These are phyloP conservation scores for Ciconia nigra DNA, from an alignment of 2,797 vertebrate species.

Conservation along the genomic window DNA sequence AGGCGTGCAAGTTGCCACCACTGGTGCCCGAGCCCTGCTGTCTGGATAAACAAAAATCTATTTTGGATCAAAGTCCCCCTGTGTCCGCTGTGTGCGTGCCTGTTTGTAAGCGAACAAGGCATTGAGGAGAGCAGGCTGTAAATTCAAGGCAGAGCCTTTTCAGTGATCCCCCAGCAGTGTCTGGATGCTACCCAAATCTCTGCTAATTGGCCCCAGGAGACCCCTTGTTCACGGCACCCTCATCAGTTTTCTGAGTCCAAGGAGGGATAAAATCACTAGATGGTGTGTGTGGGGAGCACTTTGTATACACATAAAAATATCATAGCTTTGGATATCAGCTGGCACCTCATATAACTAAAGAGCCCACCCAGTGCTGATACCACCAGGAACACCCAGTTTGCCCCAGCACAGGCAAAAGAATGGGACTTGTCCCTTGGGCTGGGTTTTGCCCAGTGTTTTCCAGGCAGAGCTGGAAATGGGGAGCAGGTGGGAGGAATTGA, in stretches of 20 bases:
- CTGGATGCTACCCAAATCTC: slow-evolving; percentile 65
- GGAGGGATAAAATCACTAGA: background rate
- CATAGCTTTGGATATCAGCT: background rate
- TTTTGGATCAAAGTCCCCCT: background rate
- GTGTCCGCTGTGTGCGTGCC: background rate
- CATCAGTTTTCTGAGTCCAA: slow-evolving; percentile 9
- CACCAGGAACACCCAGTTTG: background rate
- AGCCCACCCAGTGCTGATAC: background rate
- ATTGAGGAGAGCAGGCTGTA: background rate
- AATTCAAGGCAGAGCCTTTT: slow-evolving; percentile 3
- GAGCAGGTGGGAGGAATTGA: slow-evolving; percentile 53
- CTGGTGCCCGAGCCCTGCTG: background rate
- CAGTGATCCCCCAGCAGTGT: background rate
- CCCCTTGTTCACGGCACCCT: slow-evolving; percentile 47
- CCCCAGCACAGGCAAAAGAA: background rate
- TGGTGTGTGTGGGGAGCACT: background rate
- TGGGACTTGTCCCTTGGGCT: background rate
- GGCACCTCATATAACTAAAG: background rate
- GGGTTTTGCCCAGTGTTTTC: background rate
- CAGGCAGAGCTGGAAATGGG: background rate
- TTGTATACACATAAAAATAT: background rate
- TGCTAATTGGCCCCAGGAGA: slow-evolving; percentile 68
- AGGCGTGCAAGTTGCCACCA: background rate
- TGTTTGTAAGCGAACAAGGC: background rate
- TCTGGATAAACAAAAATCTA: background rate